A percentile compares a stretch with the other conserved stretches of the same genome.
Conservation (phyloP, 2,888 invertebrate genomes). For the Strigamia transsilvanica region DNA sequence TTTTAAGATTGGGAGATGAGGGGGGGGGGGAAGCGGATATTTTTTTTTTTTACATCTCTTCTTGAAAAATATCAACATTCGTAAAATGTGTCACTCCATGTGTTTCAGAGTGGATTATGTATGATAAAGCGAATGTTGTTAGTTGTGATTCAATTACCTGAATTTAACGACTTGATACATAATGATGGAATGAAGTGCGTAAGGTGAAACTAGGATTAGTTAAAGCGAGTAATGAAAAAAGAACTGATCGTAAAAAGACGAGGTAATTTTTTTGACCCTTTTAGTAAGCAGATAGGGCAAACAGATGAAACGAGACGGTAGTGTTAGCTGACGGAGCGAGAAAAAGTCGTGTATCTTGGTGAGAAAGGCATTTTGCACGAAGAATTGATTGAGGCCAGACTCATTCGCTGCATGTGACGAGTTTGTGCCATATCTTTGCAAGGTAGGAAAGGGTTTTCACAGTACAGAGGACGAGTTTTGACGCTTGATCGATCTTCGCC, state of each 20-base stretch:
- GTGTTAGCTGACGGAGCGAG: neutral
- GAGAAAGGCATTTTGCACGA: slow-evolving; percentile 2
- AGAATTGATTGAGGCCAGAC: slow-evolving; percentile 30
- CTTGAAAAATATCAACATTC: slow-evolving; percentile 6
- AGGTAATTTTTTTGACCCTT: neutral
- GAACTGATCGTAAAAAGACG: neutral
- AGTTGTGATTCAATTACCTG: neutral
- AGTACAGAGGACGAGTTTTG: slow-evolving; percentile 6
- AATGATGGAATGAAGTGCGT: slow-evolving; percentile 26
- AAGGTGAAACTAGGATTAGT: slow-evolving; percentile 4
- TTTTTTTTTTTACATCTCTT: neutral
- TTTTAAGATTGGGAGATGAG: neutral
- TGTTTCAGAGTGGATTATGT: neutral
- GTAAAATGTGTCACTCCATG: neutral
- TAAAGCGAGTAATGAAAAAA: slow-evolving; percentile 25
- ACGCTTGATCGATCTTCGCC: slow-evolving; percentile 2
- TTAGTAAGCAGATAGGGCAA: neutral
- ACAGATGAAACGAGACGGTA: slow-evolving; percentile 11
- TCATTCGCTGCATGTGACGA: slow-evolving; percentile 20
- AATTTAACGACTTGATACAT: neutral
- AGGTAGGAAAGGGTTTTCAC: slow-evolving; percentile 21
- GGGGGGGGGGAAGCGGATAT: neutral
- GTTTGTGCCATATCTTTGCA: slow-evolving; percentile 21
- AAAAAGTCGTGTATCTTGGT: slow-evolving; percentile 16
- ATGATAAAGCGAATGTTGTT: slow-evolving; percentile 4